A percentile compares a stretch with the other conserved stretches of the same genome.
phyloP scores from a whole-genome alignment of 1,140 invertebrate species.

The Drosophila seguyi region DNA sequence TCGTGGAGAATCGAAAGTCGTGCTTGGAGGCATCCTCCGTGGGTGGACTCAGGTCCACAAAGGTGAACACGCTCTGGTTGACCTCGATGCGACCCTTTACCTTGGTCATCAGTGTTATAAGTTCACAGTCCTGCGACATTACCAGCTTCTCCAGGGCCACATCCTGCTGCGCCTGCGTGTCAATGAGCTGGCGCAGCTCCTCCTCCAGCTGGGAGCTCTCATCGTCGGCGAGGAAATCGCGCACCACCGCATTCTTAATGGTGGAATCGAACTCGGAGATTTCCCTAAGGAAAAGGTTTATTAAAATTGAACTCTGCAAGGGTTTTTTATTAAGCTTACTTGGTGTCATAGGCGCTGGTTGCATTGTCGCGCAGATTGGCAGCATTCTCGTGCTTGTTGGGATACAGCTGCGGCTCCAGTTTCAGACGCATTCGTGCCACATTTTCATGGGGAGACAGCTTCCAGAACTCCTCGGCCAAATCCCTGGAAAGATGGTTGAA shows the following conservation, averaged over 20 bases:
- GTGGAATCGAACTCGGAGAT: slow-evolving; percentile 82
- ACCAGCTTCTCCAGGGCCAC: slow-evolving; percentile 86
- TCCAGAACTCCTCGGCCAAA: slow-evolving; percentile 86
- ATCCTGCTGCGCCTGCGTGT: slow-evolving; percentile 79
- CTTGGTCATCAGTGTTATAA: slow-evolving; percentile 88
- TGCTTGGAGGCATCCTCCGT: slow-evolving; percentile 87
- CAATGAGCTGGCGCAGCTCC: slow-evolving; percentile 73
- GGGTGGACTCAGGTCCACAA: slow-evolving; percentile 87
- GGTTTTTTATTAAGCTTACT: slow-evolving; percentile 49
- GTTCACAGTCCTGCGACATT: slow-evolving; percentile 88
- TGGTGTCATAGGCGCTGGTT: slow-evolving; percentile 77
- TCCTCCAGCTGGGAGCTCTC: slow-evolving; percentile 80
- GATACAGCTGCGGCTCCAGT: slow-evolving; percentile 87
- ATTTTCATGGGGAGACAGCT: slow-evolving; percentile 89
- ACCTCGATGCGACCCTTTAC: slow-evolving; percentile 89
- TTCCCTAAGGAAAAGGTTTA: slow-evolving; percentile 40
- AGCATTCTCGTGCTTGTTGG: slow-evolving; percentile 87
- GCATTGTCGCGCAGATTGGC: slow-evolving; percentile 88
- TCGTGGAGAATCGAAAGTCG: slow-evolving; percentile 87
- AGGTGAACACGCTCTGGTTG: slow-evolving; percentile 88
- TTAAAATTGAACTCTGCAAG: neutral
- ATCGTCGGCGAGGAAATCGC: slow-evolving; percentile 80
- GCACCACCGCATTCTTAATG: slow-evolving; percentile 81
- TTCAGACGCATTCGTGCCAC: slow-evolving; percentile 89
- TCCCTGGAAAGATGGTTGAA: slow-evolving; percentile 59